phyloP scores from a whole-genome alignment of 2,113 vertebrate species.

The Xenus cinereus region DNA sequence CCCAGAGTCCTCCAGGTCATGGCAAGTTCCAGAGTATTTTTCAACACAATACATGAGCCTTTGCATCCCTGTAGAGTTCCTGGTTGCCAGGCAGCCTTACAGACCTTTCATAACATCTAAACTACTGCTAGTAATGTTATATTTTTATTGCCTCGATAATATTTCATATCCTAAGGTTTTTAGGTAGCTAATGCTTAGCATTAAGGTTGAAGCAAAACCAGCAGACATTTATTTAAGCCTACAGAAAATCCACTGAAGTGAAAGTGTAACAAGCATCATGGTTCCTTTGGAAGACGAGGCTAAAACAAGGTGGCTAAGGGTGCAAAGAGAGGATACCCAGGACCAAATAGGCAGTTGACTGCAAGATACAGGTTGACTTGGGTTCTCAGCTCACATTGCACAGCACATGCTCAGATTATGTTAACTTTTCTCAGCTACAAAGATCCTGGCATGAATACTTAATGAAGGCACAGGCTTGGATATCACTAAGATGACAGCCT shows the following conservation, averaged over 20 bases:
- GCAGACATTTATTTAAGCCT: neutral
- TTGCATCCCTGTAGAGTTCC: neutral
- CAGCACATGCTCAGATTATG: slow-evolving; percentile 4
- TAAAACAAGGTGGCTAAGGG: neutral
- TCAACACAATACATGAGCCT: neutral
- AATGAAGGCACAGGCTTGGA: neutral
- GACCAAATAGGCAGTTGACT: neutral
- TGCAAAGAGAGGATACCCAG: neutral
- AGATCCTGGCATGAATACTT: slow-evolving; percentile 31
- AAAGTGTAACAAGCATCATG: neutral
- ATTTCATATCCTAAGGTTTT: neutral
- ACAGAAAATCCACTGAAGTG: neutral
- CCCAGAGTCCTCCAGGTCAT: neutral
- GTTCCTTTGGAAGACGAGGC: neutral
- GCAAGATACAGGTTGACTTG: neutral
- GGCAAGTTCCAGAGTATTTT: neutral
- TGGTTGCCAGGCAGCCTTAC: neutral
- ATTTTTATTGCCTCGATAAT: neutral
- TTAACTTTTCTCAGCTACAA: slow-evolving; percentile 16
- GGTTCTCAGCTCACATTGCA: slow-evolving; percentile 8
- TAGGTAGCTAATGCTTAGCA: neutral
- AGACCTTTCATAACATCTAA: neutral
- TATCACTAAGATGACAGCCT: slow-evolving; percentile 1
- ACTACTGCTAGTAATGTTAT: neutral
- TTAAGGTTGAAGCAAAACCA: neutral